A percentile compares a stretch with the other conserved stretches of the same genome.
Conservation (phyloP, 2,888 invertebrate genomes). For the Proisotoma minuta region DNA sequence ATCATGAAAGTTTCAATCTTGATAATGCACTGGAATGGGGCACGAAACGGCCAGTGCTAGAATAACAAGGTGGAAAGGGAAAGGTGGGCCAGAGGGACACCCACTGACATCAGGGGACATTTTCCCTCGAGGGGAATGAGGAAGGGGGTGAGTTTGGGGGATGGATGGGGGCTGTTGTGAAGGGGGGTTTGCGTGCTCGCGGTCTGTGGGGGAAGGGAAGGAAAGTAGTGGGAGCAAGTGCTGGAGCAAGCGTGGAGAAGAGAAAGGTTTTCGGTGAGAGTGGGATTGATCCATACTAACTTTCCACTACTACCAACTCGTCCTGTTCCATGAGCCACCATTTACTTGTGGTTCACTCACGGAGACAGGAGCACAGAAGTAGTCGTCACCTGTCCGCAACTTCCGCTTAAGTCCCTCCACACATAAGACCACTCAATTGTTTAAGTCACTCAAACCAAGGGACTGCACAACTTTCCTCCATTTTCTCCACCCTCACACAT, state of each 20-base stretch:
- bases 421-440: too few relatives aligned
- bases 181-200: neutral
- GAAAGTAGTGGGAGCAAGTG: neutral
- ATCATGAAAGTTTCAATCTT: conserved; percentile 12
- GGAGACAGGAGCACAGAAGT: neutral
- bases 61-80: neutral
- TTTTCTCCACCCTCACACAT: too few relatives aligned
- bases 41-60: too few relatives aligned
- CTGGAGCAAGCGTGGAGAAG: conserved; percentile 16
- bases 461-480: too few relatives aligned
- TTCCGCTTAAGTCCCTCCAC: too few relatives aligned
- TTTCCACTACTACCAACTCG: neutral
- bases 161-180: too few relatives aligned
- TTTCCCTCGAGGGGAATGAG: neutral
- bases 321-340: conserved; percentile 1
- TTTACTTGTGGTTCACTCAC: conserved; percentile 5
- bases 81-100: neutral
- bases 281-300: neutral
- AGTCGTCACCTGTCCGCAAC: conserved; percentile 3
- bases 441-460: too few relatives aligned
- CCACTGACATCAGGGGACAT: too few relatives aligned
- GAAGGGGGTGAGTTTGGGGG: conserved; percentile 9
- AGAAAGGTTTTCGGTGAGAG: conserved; percentile 14
- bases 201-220: neutral
- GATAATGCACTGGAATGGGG: conserved; percentile 6